Percentiles rank a stretch among this genome's conserved stretches.
These are phyloP conservation scores for Cavia aperea DNA, from an alignment of 2,113 vertebrate genomes.

Conservation along the genomic window DNA sequence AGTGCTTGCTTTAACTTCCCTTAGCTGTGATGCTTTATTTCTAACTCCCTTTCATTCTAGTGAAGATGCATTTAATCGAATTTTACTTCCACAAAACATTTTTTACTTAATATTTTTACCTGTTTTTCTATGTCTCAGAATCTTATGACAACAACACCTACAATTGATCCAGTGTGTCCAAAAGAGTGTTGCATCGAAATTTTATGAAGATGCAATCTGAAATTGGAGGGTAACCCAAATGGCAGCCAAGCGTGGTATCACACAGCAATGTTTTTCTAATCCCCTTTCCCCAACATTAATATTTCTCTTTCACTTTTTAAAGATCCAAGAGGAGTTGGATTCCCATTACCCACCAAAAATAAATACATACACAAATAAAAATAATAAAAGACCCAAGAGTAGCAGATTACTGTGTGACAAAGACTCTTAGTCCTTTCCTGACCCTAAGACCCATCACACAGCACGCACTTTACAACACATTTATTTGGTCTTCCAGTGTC, in stretches of 20 bases:
- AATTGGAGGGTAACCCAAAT: background rate
- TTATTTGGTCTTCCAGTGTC: background rate
- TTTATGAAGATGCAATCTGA: background rate
- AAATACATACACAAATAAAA: too few species aligned
- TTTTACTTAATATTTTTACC: constrained; percentile 9
- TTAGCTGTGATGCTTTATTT: constrained; percentile 47
- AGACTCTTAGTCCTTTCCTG: background rate
- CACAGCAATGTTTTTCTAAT: background rate
- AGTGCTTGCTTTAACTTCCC: constrained; percentile 40
- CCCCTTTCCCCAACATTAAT: background rate
- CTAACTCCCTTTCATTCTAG: constrained; percentile 5
- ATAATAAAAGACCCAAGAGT: background rate
- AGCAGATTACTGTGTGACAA: background rate
- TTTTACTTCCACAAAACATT: constrained; percentile 22
- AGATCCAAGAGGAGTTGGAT: background rate
- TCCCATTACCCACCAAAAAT: too few species aligned
- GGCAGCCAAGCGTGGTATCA: background rate
- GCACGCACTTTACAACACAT: background rate
- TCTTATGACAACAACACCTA: background rate
- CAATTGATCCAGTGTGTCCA: background rate
- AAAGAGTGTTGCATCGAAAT: background rate
- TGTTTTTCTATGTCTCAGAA: background rate
- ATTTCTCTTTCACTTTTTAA: background rate
- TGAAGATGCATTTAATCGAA: background rate
- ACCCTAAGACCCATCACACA: background rate